Evolutionary conservation across 2,797 vertebrate genomes (phyloP).

Genomic region (Sebastes melanostomus): DNA sequence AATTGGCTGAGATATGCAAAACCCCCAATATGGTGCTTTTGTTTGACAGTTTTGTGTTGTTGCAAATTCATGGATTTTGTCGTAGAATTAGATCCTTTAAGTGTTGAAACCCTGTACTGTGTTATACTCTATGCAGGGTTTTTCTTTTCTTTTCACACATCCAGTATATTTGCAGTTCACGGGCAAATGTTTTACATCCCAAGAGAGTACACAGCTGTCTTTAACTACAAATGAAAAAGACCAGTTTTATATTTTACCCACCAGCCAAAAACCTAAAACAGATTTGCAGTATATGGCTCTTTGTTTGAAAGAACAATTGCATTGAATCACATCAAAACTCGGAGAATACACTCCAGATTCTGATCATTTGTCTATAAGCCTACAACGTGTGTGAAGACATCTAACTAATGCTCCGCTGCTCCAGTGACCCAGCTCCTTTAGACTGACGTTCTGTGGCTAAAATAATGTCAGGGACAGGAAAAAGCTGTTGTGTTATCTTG

Average conservation of each 20-base stretch:
- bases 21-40: not conserved
- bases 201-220: conserved; percentile 45
- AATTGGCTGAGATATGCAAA: not conserved
- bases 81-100: not conserved
- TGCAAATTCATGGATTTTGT: not conserved
- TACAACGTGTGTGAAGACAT: conserved; percentile 14
- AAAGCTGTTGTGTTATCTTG: conserved; percentile 64
- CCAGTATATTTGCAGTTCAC: conserved; percentile 20
- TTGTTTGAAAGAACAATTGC: conserved; percentile 54
- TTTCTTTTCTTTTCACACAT: conserved; percentile 40
- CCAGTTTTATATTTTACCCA: conserved; percentile 33
- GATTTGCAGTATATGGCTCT: conserved; percentile 27
- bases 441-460: conserved; percentile 23
- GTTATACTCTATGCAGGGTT: not conserved
- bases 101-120: not conserved
- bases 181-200: conserved; percentile 52
- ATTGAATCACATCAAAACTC: conserved; percentile 45
- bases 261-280: conserved; percentile 44
- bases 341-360: conserved; percentile 32
- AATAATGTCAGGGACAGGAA: conserved; percentile 58
- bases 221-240: conserved; percentile 41
- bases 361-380: conserved; percentile 35
- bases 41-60: not conserved
- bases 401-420: not conserved
- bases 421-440: not conserved